phyloP scores from a whole-genome alignment of 1,140 invertebrate species.

The Papilio helenus region DNA sequence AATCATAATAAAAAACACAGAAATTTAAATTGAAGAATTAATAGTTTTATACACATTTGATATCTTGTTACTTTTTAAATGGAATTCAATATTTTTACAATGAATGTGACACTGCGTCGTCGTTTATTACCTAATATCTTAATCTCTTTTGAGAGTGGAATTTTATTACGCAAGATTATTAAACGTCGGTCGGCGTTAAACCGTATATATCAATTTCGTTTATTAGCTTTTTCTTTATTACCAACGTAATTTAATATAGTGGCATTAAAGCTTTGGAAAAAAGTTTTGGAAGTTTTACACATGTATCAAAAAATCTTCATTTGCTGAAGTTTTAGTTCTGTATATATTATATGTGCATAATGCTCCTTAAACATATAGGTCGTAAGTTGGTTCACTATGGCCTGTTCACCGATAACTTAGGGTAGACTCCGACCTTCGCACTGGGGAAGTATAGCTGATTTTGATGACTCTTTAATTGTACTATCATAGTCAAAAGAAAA shows the following conservation, averaged over 20 bases:
- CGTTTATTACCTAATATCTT: conserved; percentile 21
- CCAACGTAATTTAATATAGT: conserved; percentile 7
- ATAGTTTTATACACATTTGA: too few species aligned
- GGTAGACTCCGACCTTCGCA: too few species aligned
- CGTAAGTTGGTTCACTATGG: too few species aligned
- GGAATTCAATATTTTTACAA: background rate
- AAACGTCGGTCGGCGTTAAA: conserved; percentile 26
- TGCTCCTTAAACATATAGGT: too few species aligned
- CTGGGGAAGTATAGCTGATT: too few species aligned
- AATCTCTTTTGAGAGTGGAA: conserved; percentile 11
- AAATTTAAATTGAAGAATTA: background rate
- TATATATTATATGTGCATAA: too few species aligned
- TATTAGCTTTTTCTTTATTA: conserved; percentile 22
- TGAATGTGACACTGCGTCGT: background rate
- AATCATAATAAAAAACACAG: too few species aligned
- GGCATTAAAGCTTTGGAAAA: background rate
- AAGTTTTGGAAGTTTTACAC: background rate
- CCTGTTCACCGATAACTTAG: too few species aligned
- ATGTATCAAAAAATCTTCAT: background rate
- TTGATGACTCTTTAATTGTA: background rate
- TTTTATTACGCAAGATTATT: conserved; percentile 23
- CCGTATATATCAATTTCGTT: conserved; percentile 19
- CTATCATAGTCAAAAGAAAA: background rate
- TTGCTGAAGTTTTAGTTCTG: too few species aligned
- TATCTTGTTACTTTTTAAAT: too few species aligned